A percentile compares a stretch with the other conserved stretches of the same genome.
Conservation (phyloP, 2,888 invertebrate species). For the Diarsia dahlii region DNA sequence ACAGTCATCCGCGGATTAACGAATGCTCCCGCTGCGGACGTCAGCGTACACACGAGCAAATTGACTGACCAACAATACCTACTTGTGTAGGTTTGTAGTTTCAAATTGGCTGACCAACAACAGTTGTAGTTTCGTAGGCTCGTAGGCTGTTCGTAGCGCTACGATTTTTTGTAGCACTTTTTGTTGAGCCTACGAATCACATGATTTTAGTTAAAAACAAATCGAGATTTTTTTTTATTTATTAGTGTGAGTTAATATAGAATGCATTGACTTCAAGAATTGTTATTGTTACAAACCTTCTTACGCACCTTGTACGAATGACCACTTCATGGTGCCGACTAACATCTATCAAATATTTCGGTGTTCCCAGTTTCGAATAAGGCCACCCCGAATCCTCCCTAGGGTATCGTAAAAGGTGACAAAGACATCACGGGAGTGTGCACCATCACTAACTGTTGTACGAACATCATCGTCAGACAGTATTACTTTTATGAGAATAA, state of each 20-base stretch:
- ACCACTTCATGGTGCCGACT: background rate
- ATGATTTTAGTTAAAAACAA: background rate
- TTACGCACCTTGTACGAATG: background rate
- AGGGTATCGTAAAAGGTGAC: slow-evolving; percentile 34
- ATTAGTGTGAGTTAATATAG: background rate
- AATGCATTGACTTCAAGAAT: background rate
- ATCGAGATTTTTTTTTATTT: background rate
- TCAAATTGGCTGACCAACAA: background rate
- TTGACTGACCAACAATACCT: slow-evolving; percentile 3
- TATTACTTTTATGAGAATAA: background rate
- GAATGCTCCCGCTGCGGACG: slow-evolving; percentile 75
- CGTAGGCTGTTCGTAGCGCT: slow-evolving; percentile 35
- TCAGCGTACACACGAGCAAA: slow-evolving; percentile 63
- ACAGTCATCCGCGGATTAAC: slow-evolving; percentile 77
- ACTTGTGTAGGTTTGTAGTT: background rate
- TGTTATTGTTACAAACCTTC: background rate
- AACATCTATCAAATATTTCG: background rate
- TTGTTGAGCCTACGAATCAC: slow-evolving; percentile 5
- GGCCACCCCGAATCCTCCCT: slow-evolving; percentile 32
- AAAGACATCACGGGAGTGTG: slow-evolving; percentile 9
- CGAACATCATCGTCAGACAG: background rate
- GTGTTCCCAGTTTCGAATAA: background rate
- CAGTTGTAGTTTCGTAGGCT: background rate
- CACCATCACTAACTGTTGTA: background rate
- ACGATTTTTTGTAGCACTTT: slow-evolving; percentile 48